Percentiles rank a stretch among this genome's conserved stretches.
Evolutionary conservation across 2,797 vertebrate species (phyloP).

Genomic region (Enteromius thamalakanensis): DNA sequence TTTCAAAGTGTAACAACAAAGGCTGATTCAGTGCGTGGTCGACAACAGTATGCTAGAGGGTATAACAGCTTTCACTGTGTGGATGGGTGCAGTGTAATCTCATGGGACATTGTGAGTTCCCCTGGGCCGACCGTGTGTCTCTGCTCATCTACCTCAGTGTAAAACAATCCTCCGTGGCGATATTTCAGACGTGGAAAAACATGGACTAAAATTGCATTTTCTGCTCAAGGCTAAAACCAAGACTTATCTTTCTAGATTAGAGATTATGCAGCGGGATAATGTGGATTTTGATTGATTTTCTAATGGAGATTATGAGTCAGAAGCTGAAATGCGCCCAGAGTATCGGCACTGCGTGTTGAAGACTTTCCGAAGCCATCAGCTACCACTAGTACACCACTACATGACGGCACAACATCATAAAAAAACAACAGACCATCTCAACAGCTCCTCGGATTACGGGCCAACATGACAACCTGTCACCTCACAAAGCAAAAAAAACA

Average conservation of each 20-base stretch:
- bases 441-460: constrained; percentile 47
- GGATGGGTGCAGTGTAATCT: constrained; percentile 48
- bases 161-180: constrained; percentile 29
- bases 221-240: constrained; percentile 34
- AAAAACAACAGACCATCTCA: constrained; percentile 58
- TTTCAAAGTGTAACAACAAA: constrained; percentile 43
- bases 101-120: constrained; percentile 44
- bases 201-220: constrained; percentile 28
- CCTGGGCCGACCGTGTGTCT: constrained; percentile 47
- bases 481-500: constrained; percentile 70
- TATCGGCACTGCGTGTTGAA: constrained; percentile 38
- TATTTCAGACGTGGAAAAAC: constrained; percentile 47
- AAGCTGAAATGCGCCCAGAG: constrained; percentile 42
- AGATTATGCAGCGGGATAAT: constrained; percentile 6
- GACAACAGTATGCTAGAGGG: constrained; percentile 44
- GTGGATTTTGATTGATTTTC: constrained; percentile 41
- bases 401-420: constrained; percentile 62
- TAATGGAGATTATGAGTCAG: constrained; percentile 46
- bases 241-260: constrained; percentile 23
- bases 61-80: constrained; percentile 48
- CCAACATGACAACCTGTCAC: constrained; percentile 68
- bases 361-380: constrained; percentile 44
- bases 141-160: constrained; percentile 50
- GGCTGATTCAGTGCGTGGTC: constrained; percentile 34
- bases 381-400: constrained; percentile 58